Base-by-base conservation (phyloP, 2,113 vertebrate genomes). In the Paramisgurnus dabryanus region DNA sequence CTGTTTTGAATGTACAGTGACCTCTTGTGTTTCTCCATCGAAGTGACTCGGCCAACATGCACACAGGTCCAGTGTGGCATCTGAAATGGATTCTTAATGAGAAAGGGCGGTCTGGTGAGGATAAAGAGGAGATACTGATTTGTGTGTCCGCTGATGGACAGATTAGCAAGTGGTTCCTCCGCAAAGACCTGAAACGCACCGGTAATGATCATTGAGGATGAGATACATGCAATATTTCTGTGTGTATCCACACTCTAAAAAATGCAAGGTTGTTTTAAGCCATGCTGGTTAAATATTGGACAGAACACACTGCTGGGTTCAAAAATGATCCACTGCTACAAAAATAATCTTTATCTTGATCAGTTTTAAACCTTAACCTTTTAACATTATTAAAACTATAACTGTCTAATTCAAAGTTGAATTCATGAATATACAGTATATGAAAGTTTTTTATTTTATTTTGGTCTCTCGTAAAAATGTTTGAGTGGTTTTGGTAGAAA, bases 71-170 rank as follows among this genome's bases (percentile, higher is more conserved):
- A 2, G 91, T 97, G 50, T 96, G 95, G 94, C 95, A 98, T 70
- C 83, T 98, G 80, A 94, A 85, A 83, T 98, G 96, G 96, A 89
- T 92, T 50, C 87, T 94, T 11, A 91, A 94, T 78, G 92, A 93
- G 64, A 73, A 86, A 81, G 90, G 85, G 2, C 80, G 79, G 0
- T 58, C 84, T 13, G 93, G 86, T 67, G 94, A 92, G 7, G 92
- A 94, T 80, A 95, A 85, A 78, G 87, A 71, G 1, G 97, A 98
- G 82, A 90, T 84, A 1, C 87, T 98, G 0, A 84, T 96, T 39
- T 95, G 95, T 0, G 93, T 97, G 83, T 94, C 94, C 0, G 95
- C 91, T 43, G 96, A 98, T 0, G 95, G 96, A 67, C 86, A 94
- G 80, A 66, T 98, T 83, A 90, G 91, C 47, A 93, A 93, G 78